Percentiles rank a stretch among this genome's conserved stretches.
phyloP scores from a whole-genome alignment of 2,113 vertebrate species.

The Gasterosteus aculeatus region DNA sequence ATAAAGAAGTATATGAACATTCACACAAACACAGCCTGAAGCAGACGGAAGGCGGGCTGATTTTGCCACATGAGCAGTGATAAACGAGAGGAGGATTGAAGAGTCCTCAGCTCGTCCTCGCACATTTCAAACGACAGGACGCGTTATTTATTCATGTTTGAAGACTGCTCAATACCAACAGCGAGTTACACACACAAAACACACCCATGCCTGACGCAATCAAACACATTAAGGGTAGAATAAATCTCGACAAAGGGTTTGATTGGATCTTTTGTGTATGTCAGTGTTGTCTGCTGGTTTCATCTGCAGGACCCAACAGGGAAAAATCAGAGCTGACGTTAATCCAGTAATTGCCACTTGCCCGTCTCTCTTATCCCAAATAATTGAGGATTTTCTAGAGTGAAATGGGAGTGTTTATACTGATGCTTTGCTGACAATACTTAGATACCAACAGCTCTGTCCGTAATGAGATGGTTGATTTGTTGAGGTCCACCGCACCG shows the following conservation, averaged over 20 bases:
- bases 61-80: not conserved
- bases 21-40: constrained; percentile 1
- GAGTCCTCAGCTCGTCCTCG: constrained; percentile 44
- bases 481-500: constrained; percentile 13
- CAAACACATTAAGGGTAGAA: constrained; percentile 46
- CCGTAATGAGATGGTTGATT: constrained; percentile 50
- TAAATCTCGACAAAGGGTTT: constrained; percentile 68
- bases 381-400: constrained; percentile 65
- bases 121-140: constrained; percentile 62
- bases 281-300: constrained; percentile 37
- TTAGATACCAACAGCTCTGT: constrained; percentile 24
- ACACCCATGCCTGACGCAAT: constrained; percentile 14
- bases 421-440: not conserved
- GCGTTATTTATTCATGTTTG: constrained; percentile 71
- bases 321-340: constrained; percentile 59
- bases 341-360: constrained; percentile 67
- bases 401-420: constrained; percentile 49
- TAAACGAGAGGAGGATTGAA: constrained; percentile 53
- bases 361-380: constrained; percentile 60
- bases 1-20: not conserved
- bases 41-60: not conserved
- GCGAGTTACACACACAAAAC: constrained; percentile 22
- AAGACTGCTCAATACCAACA: constrained; percentile 44
- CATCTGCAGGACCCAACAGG: constrained; percentile 45
- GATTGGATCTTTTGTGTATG: constrained; percentile 49